A percentile compares a stretch with the other conserved stretches of the same genome.
Conservation (phyloP, 2,888 invertebrate genomes). For the Drosophila longiperda region DNA sequence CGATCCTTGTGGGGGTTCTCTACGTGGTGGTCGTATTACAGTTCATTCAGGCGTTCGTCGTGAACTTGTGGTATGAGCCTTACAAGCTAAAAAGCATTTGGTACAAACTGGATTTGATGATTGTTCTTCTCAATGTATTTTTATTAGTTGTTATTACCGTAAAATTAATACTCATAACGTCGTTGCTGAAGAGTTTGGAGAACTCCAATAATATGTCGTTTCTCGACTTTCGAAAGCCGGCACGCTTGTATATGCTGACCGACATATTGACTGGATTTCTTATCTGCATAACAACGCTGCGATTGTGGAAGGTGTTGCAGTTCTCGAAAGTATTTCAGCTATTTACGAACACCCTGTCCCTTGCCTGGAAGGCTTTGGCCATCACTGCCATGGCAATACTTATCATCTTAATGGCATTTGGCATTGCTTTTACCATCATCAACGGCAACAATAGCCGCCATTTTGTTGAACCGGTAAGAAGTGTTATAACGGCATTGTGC, state of each 20-base stretch:
- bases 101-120: slow-evolving; percentile 75
- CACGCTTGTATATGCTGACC: slow-evolving; percentile 56
- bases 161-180: slow-evolving; percentile 56
- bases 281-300: slow-evolving; percentile 76
- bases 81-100: slow-evolving; percentile 59
- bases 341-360: slow-evolving; percentile 72
- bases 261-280: slow-evolving; percentile 71
- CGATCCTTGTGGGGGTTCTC: slow-evolving; percentile 51
- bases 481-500: slow-evolving; percentile 70
- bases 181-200: slow-evolving; percentile 64
- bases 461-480: slow-evolving; percentile 60
- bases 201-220: slow-evolving; percentile 71
- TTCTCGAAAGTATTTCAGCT: slow-evolving; percentile 78
- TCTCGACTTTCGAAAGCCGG: slow-evolving; percentile 75
- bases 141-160: slow-evolving; percentile 44
- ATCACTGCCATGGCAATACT: slow-evolving; percentile 64
- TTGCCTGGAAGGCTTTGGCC: slow-evolving; percentile 59
- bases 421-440: slow-evolving; percentile 67
- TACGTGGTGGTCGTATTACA: slow-evolving; percentile 69
- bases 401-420: slow-evolving; percentile 71
- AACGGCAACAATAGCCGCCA: slow-evolving; percentile 75
- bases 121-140: slow-evolving; percentile 66
- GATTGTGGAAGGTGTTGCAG: slow-evolving; percentile 83
- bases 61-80: slow-evolving; percentile 61
- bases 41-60: slow-evolving; percentile 62